These are phyloP conservation scores for Ornithorhynchus anatinus DNA, from an alignment of 2,113 vertebrate genomes.

Conservation along the genomic window DNA sequence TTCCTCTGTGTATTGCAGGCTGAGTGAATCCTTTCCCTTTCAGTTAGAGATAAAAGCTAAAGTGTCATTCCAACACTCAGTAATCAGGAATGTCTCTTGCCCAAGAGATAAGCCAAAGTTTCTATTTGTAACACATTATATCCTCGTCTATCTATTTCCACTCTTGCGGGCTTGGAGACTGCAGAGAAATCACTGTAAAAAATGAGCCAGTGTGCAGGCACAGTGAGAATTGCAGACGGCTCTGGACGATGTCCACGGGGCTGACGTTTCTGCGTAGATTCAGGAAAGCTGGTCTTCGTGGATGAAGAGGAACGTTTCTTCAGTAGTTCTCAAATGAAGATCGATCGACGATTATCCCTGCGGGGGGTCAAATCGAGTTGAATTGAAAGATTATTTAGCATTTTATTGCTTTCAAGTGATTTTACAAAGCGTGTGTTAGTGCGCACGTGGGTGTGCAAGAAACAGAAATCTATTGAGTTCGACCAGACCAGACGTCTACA, in stretches of 20 bases:
- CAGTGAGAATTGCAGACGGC: not conserved
- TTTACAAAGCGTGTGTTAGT: slow-evolving; percentile 46
- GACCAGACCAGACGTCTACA: slow-evolving; percentile 79
- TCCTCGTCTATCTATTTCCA: slow-evolving; percentile 7
- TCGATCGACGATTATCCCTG: slow-evolving; percentile 4
- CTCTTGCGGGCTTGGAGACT: not conserved
- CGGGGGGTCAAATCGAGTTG: slow-evolving; percentile 4
- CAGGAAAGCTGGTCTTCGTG: not conserved
- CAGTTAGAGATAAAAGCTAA: slow-evolving; percentile 43
- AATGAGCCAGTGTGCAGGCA: slow-evolving; percentile 4
- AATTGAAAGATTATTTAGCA: slow-evolving; percentile 17
- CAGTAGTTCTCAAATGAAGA: not conserved
- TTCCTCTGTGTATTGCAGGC: slow-evolving; percentile 20
- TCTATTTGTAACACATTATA: not conserved
- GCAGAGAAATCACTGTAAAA: slow-evolving; percentile 23
- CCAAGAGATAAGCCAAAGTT: slow-evolving; percentile 43
- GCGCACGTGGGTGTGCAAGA: slow-evolving; percentile 8
- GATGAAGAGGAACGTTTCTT: not conserved
- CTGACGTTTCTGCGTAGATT: not conserved
- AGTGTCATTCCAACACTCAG: slow-evolving; percentile 37
- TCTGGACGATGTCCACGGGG: rapidly evolving
- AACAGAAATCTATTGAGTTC: slow-evolving; percentile 77
- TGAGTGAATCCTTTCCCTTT: slow-evolving; percentile 48
- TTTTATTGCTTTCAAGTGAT: slow-evolving; percentile 57
- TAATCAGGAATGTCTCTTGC: slow-evolving; percentile 50